Evolutionary conservation across 1,140 invertebrate genomes (phyloP).

Genomic region (Sycobia sp.): DNA sequence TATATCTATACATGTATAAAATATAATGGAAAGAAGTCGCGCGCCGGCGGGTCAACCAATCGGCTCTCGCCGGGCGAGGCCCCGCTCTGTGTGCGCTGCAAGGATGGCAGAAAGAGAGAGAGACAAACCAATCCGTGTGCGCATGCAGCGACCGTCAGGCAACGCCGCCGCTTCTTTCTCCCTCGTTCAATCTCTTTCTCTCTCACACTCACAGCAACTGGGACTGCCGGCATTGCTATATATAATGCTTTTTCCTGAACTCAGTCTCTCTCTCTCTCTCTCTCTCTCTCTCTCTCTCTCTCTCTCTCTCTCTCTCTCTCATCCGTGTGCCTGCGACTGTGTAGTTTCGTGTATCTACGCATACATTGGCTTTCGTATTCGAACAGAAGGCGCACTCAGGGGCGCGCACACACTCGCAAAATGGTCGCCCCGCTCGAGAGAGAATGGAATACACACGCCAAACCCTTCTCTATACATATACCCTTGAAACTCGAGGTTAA

Average conservation of each 20-base stretch:
- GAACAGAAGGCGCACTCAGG: too few species aligned
- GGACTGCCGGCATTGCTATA: too few species aligned
- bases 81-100: too few species aligned
- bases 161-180: neutral
- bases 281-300: too few species aligned
- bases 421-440: constrained; percentile 18
- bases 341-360: too few species aligned
- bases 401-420: neutral
- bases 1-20: too few species aligned
- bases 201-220: neutral
- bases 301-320: too few species aligned
- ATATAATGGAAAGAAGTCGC: constrained; percentile 56
- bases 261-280: constrained; percentile 38
- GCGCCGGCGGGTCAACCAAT: constrained; percentile 45
- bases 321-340: too few species aligned
- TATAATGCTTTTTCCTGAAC: too few species aligned
- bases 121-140: constrained; percentile 38
- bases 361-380: too few species aligned
- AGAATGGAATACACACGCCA: constrained; percentile 15
- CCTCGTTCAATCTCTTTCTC: constrained; percentile 20
- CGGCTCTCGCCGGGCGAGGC: constrained; percentile 26
- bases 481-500: constrained; percentile 64
- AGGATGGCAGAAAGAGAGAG: constrained; percentile 57
- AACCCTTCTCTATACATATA: constrained; percentile 43
- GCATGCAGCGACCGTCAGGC: constrained; percentile 49